Base-by-base conservation (phyloP, 2,797 vertebrate genomes). In the Craterocephalus amniculus region DNA sequence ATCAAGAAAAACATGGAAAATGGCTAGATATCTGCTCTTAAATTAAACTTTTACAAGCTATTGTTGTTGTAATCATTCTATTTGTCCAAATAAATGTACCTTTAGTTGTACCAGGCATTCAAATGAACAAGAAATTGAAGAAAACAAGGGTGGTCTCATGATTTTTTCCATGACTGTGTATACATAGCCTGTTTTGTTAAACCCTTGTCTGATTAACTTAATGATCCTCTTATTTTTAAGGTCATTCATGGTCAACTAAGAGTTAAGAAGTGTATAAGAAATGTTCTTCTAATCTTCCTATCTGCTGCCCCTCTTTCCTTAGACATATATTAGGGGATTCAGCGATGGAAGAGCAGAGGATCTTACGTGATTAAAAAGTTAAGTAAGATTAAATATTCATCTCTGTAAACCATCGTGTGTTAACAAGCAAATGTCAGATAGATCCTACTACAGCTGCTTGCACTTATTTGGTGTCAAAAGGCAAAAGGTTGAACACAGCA, bases 401-500 rank as follows among this genome's bases (percentile, higher is more conserved):
- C 24, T 31, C 59, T 29, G 38, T 32, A 36, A 18, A 58, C 6
- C 49, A 22, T 12, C 61, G 72, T 79, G 70, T 73, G 72, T 81
- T 58, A 58, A 59, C 0, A n/a, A 57, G 48, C 45, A 83, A 84
- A 83, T 76, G 80, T 78, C 78, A 83, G 65, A 55, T 5, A n/a
- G 43, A 72, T 61, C 36, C 18, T 16, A 4, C 36, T 63, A 78
- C 82, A 74, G 74, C 81, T 79, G 78, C 61, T 86, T 63, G 38
- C 72, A 65, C 66, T 83, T 82, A 75, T 80, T 75, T 40, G 36
- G 75, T 79, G 77, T 83, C 82, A 78, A 80, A 80, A 76, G 63
- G 63, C 65, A 63, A 87, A 85, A 87, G 85, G 82, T 81, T 78
- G 80, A 76, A 54, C 74, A 40, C 72, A 83, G 85, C 35, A 12